Evolutionary conservation across 2,888 invertebrate species (phyloP).

Genomic region (Eremobia ochroleuca): DNA sequence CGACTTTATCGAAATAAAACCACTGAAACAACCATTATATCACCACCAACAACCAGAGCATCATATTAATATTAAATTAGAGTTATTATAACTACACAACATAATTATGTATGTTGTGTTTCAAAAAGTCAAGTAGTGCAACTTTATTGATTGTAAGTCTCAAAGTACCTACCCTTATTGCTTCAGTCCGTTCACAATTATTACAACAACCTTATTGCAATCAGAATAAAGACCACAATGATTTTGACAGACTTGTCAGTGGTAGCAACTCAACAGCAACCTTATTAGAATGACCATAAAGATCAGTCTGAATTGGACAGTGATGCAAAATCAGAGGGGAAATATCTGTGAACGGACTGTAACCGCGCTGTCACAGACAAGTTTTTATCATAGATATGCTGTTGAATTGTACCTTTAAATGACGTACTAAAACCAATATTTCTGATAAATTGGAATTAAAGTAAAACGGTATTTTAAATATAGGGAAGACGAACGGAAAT

Average conservation of each 20-base stretch:
- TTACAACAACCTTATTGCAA: too few relatives aligned
- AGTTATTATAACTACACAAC: neutral
- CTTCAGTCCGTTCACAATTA: too few relatives aligned
- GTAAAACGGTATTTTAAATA: slow-evolving; percentile 1
- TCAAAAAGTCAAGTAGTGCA: neutral
- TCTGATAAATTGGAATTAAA: neutral
- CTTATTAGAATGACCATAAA: too few relatives aligned
- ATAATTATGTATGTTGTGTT: neutral
- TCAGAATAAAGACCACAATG: too few relatives aligned
- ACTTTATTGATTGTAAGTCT: neutral
- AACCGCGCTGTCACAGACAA: too few relatives aligned
- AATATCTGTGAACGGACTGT: too few relatives aligned
- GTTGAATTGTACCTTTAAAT: neutral
- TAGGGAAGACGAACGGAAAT: neutral
- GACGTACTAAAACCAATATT: neutral
- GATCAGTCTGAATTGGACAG: too few relatives aligned
- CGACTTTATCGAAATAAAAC: slow-evolving; percentile 84
- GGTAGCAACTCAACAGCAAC: too few relatives aligned
- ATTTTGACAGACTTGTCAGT: too few relatives aligned
- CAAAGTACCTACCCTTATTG: too few relatives aligned
- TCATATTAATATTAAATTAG: neutral
- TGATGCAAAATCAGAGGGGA: too few relatives aligned
- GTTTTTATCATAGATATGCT: too few relatives aligned
- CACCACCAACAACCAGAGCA: neutral
- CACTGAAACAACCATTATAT: slow-evolving; percentile 46